Percentiles rank a stretch among this genome's conserved stretches.
phyloP scores from a whole-genome alignment of 2,113 vertebrate genomes.

The Rhea americana region DNA sequence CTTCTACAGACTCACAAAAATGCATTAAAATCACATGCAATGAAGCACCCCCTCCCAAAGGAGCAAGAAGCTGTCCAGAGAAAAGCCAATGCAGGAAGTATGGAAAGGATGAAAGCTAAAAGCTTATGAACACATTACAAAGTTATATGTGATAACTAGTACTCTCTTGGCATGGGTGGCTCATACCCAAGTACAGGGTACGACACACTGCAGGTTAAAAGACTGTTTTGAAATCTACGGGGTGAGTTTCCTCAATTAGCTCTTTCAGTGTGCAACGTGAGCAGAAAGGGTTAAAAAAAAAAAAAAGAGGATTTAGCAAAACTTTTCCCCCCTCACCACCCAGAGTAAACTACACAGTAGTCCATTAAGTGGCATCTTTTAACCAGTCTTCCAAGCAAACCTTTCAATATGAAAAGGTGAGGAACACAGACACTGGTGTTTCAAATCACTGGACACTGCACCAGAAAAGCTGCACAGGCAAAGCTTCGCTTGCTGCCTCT shows the following conservation, averaged over 20 bases:
- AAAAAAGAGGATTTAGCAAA: not conserved
- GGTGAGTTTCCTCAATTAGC: not conserved
- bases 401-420: not conserved
- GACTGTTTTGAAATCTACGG: fast-evolving
- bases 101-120: not conserved
- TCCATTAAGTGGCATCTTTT: not conserved
- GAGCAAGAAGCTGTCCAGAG: fast-evolving
- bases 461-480: not conserved
- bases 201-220: not conserved
- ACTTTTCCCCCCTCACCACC: not conserved
- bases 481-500: not conserved
- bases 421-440: not conserved
- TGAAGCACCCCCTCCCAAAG: not conserved
- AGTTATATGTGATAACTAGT: not conserved
- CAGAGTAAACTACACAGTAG: not conserved
- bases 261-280: fast-evolving
- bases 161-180: not conserved
- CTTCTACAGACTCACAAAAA: not conserved
- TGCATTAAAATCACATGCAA: fast-evolving
- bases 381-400: not conserved
- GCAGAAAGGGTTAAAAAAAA: not conserved
- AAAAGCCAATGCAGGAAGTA: fast-evolving
- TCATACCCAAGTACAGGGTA: not conserved
- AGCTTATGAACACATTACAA: fast-evolving
- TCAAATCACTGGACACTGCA: not conserved